Conservation (phyloP, 2,113 vertebrate genomes). For the Nerophis lumbriciformis region DNA sequence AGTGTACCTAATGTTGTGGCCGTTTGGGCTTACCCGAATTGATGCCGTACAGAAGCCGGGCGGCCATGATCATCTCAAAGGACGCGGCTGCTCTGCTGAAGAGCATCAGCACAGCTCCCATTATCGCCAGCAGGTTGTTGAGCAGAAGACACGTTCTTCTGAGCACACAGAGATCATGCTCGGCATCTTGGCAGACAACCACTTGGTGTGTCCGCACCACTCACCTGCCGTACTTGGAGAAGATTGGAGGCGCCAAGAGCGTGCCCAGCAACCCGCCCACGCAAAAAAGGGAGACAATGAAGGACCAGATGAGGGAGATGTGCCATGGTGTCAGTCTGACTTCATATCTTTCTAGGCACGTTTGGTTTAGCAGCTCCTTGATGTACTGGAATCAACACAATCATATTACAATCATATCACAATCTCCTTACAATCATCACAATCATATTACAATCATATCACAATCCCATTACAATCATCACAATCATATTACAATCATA, state of each 20-base stretch:
- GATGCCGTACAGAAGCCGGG: slow-evolving; percentile 61
- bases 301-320: slow-evolving; percentile 70
- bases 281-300: slow-evolving; percentile 66
- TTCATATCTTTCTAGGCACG: slow-evolving; percentile 57
- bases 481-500: too few species aligned
- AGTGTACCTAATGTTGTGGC: background rate
- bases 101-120: slow-evolving; percentile 63
- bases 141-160: slow-evolving; percentile 68
- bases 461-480: too few species aligned
- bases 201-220: background rate
- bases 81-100: slow-evolving; percentile 57
- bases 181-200: background rate
- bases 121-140: slow-evolving; percentile 61
- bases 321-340: slow-evolving; percentile 50
- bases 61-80: slow-evolving; percentile 75
- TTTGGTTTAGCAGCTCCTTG: slow-evolving; percentile 65
- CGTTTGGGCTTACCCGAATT: slow-evolving; percentile 53
- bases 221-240: slow-evolving; percentile 59
- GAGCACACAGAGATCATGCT: slow-evolving; percentile 1
- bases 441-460: too few species aligned
- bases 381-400: slow-evolving; percentile 52
- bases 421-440: too few species aligned
- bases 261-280: slow-evolving; percentile 65
- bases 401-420: background rate
- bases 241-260: slow-evolving; percentile 18